Percentiles rank a stretch among this genome's conserved stretches.
Conservation (phyloP, 2,888 invertebrate species). For the Polymixis flavicincta region DNA sequence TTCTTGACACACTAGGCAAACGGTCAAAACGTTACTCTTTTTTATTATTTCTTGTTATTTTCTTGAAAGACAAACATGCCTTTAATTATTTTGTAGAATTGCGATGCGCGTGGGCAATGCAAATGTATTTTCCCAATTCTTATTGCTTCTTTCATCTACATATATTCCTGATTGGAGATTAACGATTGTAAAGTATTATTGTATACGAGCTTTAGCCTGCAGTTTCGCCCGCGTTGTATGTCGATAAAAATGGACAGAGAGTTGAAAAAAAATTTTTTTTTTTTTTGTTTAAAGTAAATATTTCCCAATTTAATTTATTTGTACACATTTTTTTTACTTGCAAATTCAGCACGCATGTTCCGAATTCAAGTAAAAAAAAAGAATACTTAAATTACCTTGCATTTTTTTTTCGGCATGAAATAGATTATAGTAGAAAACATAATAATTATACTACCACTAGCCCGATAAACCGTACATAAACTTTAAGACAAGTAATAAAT, state of each 20-base stretch:
- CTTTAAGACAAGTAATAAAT: slow-evolving; percentile 27
- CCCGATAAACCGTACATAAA: neutral
- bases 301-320: too few relatives aligned
- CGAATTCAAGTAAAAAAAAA: too few relatives aligned
- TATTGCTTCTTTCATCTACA: neutral
- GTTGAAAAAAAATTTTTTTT: too few relatives aligned
- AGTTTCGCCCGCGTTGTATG: too few relatives aligned
- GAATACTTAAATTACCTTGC: too few relatives aligned
- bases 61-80: slow-evolving; percentile 31
- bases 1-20: slow-evolving; percentile 43
- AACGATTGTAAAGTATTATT: neutral
- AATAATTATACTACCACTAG: neutral
- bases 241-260: too few relatives aligned
- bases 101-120: slow-evolving; percentile 1
- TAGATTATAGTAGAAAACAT: neutral
- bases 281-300: too few relatives aligned
- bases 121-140: neutral
- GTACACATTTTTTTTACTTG: too few relatives aligned
- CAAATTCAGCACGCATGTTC: too few relatives aligned
- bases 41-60: slow-evolving; percentile 27
- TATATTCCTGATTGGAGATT: neutral
- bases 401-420: neutral
- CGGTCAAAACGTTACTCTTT: slow-evolving; percentile 8
- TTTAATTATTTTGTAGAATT: slow-evolving; percentile 30
- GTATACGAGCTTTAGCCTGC: too few relatives aligned